Evolutionary conservation across 2,797 vertebrate species (phyloP), one percentile per base, ranked within the genome.

Genomic region (Protosalanx chinensis): DNA sequence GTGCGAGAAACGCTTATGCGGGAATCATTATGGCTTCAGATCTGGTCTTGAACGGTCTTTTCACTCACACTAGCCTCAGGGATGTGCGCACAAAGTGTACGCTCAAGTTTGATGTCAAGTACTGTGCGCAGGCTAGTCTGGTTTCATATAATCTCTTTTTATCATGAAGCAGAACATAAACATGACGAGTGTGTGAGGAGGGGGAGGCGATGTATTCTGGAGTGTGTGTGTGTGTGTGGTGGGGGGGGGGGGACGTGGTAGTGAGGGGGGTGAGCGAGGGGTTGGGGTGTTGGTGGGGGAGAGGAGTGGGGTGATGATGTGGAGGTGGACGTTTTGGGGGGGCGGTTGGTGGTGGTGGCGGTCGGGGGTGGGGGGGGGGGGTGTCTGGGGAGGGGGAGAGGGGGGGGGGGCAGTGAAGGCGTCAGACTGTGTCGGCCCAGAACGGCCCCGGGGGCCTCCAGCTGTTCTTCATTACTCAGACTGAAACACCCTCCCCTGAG

Each of bases 351-450:
- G 70, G 62, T 67, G 37, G 53, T 29, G 73, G 64, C 35, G 76
- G 12, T 35, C 4, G 33, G 3, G 33, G 33, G 33, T 35, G 33
- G 33, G 3, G 33, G 33, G 33, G 3, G 33, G 33, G 33, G 3
- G 33, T 8, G 10, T 46, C 41, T 46, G 41, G 41, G 41, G 41
- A 46, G 41, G 10, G 41, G 35, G 41, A 81, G 77, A 72, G 56
- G 18, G 10, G 51, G 46, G 51, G 16, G 51, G 46, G 51, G 16
- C 16, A 12, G 59, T 35, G 5, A 76, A 87, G 87, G 87, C 86
- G 84, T 89, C 87, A 85, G 84, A 67, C 81, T 67, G 70, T 41
- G 82, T 67, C 63, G 74, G 82, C 75, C 49, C 20, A 29, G 65
- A 83, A 70, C 77, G 67, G 76, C 83, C 67, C 84, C 23, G 23